Conservation (phyloP, 1,140 invertebrate genomes). For the Dufourea novaeangliae region DNA sequence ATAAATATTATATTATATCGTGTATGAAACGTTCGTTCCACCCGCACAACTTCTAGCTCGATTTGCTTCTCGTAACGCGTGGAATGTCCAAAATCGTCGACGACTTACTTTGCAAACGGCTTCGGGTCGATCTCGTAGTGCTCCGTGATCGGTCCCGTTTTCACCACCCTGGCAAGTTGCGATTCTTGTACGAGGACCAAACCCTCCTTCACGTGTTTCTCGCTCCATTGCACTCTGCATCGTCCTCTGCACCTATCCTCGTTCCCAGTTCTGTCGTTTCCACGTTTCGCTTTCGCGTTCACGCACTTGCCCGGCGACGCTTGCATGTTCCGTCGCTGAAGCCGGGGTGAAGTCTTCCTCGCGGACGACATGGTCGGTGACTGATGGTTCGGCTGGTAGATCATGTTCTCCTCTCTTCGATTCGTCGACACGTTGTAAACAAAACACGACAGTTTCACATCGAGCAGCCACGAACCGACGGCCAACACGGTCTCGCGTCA, state of each 20-base stretch:
- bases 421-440: not conserved
- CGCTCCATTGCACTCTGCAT: constrained; percentile 80
- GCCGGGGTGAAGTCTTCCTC: constrained; percentile 74
- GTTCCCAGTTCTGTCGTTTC: constrained; percentile 49
- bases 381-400: constrained; percentile 76
- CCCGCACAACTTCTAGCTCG: too few relatives aligned
- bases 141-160: constrained; percentile 78
- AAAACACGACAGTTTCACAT: not conserved
- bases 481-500: not conserved
- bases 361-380: constrained; percentile 78
- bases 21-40: too few relatives aligned
- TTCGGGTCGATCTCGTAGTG: constrained; percentile 79
- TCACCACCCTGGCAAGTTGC: constrained; percentile 78
- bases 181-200: constrained; percentile 79
- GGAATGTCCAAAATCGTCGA: not conserved
- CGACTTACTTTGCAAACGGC: constrained; percentile 78
- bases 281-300: constrained; percentile 45
- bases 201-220: constrained; percentile 80
- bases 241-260: constrained; percentile 75
- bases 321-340: constrained; percentile 72
- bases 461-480: not conserved
- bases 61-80: too few relatives aligned
- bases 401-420: constrained; percentile 63
- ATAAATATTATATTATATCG: too few relatives aligned
- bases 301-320: constrained; percentile 59